Evolutionary conservation across 1,140 invertebrate genomes (phyloP).

Genomic region (Drosophila kikkawai): DNA sequence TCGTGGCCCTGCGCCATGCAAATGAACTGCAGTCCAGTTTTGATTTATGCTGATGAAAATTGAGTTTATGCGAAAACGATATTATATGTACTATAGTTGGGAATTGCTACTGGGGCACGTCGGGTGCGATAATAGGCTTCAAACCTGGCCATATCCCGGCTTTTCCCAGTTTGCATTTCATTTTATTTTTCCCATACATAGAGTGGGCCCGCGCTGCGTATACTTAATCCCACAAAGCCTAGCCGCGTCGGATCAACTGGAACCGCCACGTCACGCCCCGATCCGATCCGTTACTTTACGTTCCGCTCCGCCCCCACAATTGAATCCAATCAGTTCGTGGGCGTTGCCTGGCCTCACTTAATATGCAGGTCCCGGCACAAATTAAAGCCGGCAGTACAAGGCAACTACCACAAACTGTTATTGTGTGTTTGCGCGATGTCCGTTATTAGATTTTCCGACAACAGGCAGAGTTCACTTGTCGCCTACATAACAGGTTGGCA

Average conservation of each 20-base stretch:
- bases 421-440: conserved; percentile 62
- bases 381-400: conserved; percentile 63
- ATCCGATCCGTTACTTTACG: conserved; percentile 2
- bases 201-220: conserved; percentile 17
- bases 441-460: conserved; percentile 72
- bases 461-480: conserved; percentile 71
- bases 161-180: conserved; percentile 33
- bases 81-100: conserved; percentile 4
- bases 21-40: conserved; percentile 29
- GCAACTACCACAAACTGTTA: conserved; percentile 54
- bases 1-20: conserved; percentile 4
- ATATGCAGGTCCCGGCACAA: conserved; percentile 71
- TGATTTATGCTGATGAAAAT: conserved; percentile 48
- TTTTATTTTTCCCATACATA: conserved; percentile 41
- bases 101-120: neutral
- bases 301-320: conserved; percentile 37
- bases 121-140: conserved; percentile 21
- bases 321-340: conserved; percentile 52
- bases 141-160: conserved; percentile 7
- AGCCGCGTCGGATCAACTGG: conserved; percentile 47
- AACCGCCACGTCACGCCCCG: conserved; percentile 2
- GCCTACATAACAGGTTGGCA: conserved; percentile 43
- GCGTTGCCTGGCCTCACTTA: conserved; percentile 46
- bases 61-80: conserved; percentile 21
- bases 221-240: conserved; percentile 49